Evolutionary conservation across 1,140 invertebrate species (phyloP).

Genomic region (Sminthurides bifidus): DNA sequence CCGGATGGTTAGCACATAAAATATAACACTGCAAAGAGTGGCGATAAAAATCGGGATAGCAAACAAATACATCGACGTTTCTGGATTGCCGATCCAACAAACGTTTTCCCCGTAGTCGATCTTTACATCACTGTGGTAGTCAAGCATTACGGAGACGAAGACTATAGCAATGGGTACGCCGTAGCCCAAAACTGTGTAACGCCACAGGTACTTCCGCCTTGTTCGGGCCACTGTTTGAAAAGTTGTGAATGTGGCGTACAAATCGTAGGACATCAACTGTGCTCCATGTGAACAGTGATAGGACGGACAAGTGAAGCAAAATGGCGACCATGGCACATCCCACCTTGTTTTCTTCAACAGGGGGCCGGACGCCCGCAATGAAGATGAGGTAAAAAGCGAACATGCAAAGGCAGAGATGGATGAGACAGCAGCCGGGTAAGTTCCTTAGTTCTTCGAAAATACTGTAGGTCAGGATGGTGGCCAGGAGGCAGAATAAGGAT

Average conservation of each 20-base stretch:
- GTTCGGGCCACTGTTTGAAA: constrained; percentile 2
- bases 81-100: constrained; percentile 7
- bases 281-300: constrained; percentile 1
- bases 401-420: not conserved
- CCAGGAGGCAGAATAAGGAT: not conserved
- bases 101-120: not conserved
- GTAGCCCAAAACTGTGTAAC: not conserved
- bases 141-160: not conserved
- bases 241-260: not conserved
- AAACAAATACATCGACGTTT: constrained; percentile 1
- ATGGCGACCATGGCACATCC: constrained; percentile 1
- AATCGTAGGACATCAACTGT: constrained; percentile 2
- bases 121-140: not conserved
- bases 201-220: not conserved
- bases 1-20: not conserved
- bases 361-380: not conserved
- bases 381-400: constrained; percentile 4
- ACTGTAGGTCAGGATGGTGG: not conserved
- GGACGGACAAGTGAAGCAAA: not conserved
- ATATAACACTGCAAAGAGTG: not conserved
- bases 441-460: constrained; percentile 1
- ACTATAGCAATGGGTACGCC: not conserved
- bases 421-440: constrained; percentile 2
- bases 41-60: not conserved
- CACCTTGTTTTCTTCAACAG: not conserved